These are phyloP conservation scores for Harlomillsia oculata DNA, from an alignment of 1,140 invertebrate genomes.

Conservation along the genomic window DNA sequence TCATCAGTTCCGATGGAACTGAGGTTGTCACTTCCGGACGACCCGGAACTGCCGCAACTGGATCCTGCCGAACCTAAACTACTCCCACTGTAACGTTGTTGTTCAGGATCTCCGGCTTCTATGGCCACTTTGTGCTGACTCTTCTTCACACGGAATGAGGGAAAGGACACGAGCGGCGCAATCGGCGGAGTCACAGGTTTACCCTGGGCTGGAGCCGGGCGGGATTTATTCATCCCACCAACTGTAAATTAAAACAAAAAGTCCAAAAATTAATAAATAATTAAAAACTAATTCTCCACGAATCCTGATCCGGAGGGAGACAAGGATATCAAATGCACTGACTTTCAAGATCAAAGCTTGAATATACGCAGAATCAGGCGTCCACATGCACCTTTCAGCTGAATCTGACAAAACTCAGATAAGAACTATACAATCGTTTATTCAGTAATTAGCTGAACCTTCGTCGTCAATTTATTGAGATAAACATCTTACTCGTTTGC, in stretches of 20 bases:
- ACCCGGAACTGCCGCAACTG: slow-evolving; percentile 16
- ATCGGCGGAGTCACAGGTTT: slow-evolving; percentile 28
- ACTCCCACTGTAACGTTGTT: slow-evolving; percentile 27
- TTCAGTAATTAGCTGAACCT: too few species aligned
- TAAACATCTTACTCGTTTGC: too few species aligned
- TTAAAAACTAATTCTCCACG: too few species aligned
- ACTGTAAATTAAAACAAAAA: slow-evolving; percentile 24
- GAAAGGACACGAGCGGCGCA: slow-evolving; percentile 22
- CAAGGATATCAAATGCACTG: too few species aligned
- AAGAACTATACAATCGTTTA: too few species aligned
- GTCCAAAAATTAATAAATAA: too few species aligned
- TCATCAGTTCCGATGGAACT: slow-evolving; percentile 32
- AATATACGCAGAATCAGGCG: too few species aligned
- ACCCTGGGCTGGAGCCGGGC: slow-evolving; percentile 18
- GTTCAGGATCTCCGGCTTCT: slow-evolving; percentile 8
- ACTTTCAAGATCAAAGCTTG: too few species aligned
- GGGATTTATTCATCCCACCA: slow-evolving; percentile 35
- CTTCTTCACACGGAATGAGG: slow-evolving; percentile 31
- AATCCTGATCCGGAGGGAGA: too few species aligned
- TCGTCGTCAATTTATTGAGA: too few species aligned
- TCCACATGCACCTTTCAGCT: too few species aligned
- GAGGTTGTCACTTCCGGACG: slow-evolving; percentile 24
- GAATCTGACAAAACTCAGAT: too few species aligned
- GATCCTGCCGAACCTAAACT: slow-evolving; percentile 27
- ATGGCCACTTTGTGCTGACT: not conserved